These are phyloP conservation scores for Thunnus maccoyii DNA, from an alignment of 2,113 vertebrate species.

Conservation along the genomic window DNA sequence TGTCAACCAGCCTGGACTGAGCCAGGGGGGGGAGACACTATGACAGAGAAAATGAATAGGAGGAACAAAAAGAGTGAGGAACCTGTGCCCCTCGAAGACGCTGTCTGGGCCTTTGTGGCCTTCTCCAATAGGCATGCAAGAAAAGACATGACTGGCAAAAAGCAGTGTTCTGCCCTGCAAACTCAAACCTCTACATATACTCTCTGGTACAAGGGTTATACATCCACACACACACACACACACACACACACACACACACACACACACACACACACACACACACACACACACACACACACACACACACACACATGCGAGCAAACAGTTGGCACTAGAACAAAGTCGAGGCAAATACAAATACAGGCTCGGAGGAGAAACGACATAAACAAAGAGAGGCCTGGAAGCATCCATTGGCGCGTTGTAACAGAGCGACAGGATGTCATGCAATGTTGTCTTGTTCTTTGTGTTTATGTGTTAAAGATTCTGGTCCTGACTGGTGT, in stretches of 20 bases:
- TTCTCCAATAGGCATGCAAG: slow-evolving; percentile 54
- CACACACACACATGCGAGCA: not conserved
- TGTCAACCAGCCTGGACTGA: slow-evolving; percentile 51
- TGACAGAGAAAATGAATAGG: slow-evolving; percentile 48
- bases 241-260: no score
- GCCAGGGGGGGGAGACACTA: slow-evolving; percentile 11
- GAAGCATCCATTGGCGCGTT: slow-evolving; percentile 52
- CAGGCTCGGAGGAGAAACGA: slow-evolving; percentile 36
- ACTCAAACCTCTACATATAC: slow-evolving; percentile 3
- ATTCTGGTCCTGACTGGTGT: slow-evolving; percentile 41
- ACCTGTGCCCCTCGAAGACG: slow-evolving; percentile 59
- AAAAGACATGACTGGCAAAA: slow-evolving; percentile 42
- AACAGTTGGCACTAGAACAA: slow-evolving; percentile 42
- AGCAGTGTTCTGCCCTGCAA: slow-evolving; percentile 27
- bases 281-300: not conserved
- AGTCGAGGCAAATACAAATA: slow-evolving; percentile 41
- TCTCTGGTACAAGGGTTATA: slow-evolving; percentile 27
- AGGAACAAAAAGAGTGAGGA: slow-evolving; percentile 36
- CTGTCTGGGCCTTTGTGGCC: slow-evolving; percentile 66
- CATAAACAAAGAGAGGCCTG: slow-evolving; percentile 53
- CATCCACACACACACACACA: not conserved
- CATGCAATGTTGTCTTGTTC: slow-evolving; percentile 30
- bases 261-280: not conserved
- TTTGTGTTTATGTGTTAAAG: slow-evolving; percentile 31
- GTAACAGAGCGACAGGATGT: slow-evolving; percentile 61